phyloP scores from a whole-genome alignment of 1,140 invertebrate genomes.

The Yoshiicerus persimilis region DNA sequence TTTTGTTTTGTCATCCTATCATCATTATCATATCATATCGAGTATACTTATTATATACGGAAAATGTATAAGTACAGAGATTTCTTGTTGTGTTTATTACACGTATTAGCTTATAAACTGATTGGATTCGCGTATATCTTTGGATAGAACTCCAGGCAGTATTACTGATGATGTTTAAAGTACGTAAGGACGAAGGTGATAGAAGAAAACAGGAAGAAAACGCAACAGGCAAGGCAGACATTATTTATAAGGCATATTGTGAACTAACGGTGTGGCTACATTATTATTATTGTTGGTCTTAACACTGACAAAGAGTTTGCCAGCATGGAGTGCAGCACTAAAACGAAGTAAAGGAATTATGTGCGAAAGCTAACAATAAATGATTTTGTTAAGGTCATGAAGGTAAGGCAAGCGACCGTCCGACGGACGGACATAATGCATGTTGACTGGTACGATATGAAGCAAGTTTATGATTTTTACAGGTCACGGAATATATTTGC shows the following conservation, averaged over 20 bases:
- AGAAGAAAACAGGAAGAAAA: not conserved
- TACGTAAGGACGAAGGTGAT: not conserved
- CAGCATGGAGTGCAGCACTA: not conserved
- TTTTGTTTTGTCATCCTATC: slow-evolving; percentile 17
- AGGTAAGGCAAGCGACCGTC: not conserved
- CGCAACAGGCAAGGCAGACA: not conserved
- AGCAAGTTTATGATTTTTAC: not conserved
- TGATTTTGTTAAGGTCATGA: slow-evolving; percentile 10
- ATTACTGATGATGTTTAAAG: not conserved
- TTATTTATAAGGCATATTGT: not conserved
- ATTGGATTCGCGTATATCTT: not conserved
- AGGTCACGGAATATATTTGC: not conserved
- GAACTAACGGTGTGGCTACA: not conserved
- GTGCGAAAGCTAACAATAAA: not conserved
- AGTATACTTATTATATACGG: too few species aligned
- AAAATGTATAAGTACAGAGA: not conserved
- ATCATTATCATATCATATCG: slow-evolving; percentile 15
- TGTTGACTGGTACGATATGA: not conserved
- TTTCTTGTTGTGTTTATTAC: not conserved
- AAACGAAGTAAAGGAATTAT: not conserved
- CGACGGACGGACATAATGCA: not conserved
- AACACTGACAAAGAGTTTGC: not conserved
- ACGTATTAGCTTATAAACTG: not conserved
- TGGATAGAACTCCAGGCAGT: not conserved
- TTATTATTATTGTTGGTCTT: not conserved